These are phyloP conservation scores for Sterna hirundo DNA, from an alignment of 2,113 vertebrate genomes.

Conservation along the genomic window DNA sequence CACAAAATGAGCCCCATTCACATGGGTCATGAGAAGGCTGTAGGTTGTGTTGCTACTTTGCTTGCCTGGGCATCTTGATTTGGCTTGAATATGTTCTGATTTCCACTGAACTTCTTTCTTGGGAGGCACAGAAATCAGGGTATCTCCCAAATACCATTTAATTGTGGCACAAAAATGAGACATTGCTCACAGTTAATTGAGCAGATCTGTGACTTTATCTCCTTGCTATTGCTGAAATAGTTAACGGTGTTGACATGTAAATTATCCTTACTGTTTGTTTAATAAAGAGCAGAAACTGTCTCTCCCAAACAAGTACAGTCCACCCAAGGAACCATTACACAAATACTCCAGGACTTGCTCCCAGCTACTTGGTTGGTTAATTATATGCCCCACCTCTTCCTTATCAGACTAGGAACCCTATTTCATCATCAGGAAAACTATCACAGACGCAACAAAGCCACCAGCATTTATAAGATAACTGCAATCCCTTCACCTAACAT, in stretches of 20 bases:
- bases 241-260: slow-evolving; percentile 53
- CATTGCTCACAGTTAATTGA: background rate
- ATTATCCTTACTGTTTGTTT: slow-evolving; percentile 3
- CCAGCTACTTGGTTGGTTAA: slow-evolving; percentile 28
- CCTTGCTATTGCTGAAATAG: background rate
- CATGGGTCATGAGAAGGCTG: background rate
- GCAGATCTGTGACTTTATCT: background rate
- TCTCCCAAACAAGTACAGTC: slow-evolving; percentile 18
- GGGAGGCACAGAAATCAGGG: background rate
- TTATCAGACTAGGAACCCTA: slow-evolving; percentile 4
- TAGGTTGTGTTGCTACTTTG: background rate
- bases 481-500: background rate
- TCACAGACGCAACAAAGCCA: slow-evolving; percentile 6
- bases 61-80: background rate
- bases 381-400: slow-evolving; percentile 8
- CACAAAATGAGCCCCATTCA: background rate
- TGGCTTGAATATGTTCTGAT: background rate
- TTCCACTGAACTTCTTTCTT: background rate
- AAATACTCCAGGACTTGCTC: slow-evolving; percentile 14
- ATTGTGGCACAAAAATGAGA: slow-evolving; percentile 4
- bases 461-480: background rate
- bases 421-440: slow-evolving; percentile 24
- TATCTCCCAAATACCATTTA: background rate
- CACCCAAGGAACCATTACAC: slow-evolving; percentile 26
- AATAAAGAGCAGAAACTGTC: slow-evolving; percentile 18